A percentile compares a stretch with the other conserved stretches of the same genome.
phyloP scores from a whole-genome alignment of 2,888 invertebrate species.

The Drosophila setosimentum region DNA sequence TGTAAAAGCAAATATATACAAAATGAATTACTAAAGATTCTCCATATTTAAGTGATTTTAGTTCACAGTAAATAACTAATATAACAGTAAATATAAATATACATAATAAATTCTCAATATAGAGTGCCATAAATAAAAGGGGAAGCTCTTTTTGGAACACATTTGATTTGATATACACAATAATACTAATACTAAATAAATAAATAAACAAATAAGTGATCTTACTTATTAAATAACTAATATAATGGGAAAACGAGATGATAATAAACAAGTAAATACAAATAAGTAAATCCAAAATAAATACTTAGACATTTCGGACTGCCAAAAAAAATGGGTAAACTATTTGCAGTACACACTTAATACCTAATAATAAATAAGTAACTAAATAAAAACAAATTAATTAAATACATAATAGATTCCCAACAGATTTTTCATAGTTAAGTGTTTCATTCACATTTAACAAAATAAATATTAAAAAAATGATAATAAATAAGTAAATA shows the following conservation, averaged over 20 bases:
- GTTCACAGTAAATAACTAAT: not conserved
- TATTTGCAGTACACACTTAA: not conserved
- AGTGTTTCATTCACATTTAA: too few species aligned
- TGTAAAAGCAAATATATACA: not conserved
- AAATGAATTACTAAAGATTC: not conserved
- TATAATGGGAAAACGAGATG: not conserved
- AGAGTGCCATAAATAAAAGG: too few species aligned
- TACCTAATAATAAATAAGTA: not conserved
- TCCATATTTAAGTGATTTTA: fast-evolving
- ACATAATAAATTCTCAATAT: not conserved
- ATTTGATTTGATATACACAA: too few species aligned
- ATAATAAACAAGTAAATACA: not conserved
- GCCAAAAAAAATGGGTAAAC: not conserved
- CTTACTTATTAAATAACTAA: not conserved
- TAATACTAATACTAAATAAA: too few species aligned
- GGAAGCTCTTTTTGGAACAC: too few species aligned
- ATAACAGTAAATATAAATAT: not conserved
- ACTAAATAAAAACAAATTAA: not conserved
- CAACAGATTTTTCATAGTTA: too few species aligned
- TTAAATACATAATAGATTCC: not conserved
- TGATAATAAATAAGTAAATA: not conserved
- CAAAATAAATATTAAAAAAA: not conserved
- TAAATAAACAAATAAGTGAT: too few species aligned
- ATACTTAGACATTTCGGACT: not conserved
- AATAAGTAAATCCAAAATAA: not conserved